These are phyloP conservation scores for Bungarus multicinctus DNA, from an alignment of 2,113 vertebrate species.

Conservation along the genomic window DNA sequence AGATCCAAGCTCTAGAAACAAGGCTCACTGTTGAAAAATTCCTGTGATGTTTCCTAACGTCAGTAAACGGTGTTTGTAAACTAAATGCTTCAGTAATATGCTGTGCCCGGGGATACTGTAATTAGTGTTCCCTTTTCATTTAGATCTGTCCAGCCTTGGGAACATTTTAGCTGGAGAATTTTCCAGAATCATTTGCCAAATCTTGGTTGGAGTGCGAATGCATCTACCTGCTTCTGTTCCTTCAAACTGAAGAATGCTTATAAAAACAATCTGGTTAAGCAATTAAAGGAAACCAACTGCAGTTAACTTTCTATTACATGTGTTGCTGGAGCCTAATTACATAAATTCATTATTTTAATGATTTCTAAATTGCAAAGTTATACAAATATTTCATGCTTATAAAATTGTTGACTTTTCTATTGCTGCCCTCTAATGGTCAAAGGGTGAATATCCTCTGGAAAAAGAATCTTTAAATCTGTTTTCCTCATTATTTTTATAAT, in stretches of 20 bases:
- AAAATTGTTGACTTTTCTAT: constrained; percentile 22
- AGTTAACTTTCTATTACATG: not conserved
- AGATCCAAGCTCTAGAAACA: not conserved
- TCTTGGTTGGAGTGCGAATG: not conserved
- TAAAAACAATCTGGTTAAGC: not conserved
- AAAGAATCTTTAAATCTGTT: not conserved
- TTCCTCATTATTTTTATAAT: not conserved
- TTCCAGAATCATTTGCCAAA: not conserved
- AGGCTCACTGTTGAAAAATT: not conserved
- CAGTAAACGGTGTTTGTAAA: not conserved
- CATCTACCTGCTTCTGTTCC: not conserved
- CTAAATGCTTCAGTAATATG: not conserved
- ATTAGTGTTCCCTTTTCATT: rapidly evolving
- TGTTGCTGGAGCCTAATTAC: not conserved
- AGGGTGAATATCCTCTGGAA: not conserved
- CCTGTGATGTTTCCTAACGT: not conserved
- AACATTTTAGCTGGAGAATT: not conserved
- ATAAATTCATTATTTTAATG: not conserved
- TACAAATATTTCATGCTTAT: not conserved
- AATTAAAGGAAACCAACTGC: not conserved
- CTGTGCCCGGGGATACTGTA: not conserved
- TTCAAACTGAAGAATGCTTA: not conserved
- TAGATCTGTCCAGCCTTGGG: not conserved
- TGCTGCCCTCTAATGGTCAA: constrained; percentile 51
- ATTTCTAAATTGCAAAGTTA: not conserved